Base-by-base conservation (phyloP, 2,797 vertebrate genomes). In the Nasua narica region DNA sequence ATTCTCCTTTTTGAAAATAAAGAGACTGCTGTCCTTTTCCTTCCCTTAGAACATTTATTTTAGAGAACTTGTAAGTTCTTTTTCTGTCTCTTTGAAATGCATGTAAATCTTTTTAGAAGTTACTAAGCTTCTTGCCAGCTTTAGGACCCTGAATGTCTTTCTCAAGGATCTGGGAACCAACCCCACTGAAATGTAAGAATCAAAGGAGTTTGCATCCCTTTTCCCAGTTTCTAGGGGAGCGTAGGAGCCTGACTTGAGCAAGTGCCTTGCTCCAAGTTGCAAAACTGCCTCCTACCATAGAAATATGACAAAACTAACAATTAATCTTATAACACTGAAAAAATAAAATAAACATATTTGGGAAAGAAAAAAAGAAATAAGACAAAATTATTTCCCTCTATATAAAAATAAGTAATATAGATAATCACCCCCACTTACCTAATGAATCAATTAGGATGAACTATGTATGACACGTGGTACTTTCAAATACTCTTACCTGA, bases 1-100 rank as follows among this genome's bases (percentile, higher is more conserved):
- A 52, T 87, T 87, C 54, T 85, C 74, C 43, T 67, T 81, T 83
- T 91, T 95, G 65, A 89, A 83, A 95, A 93, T 77, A 92, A 67
- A 82, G 21, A 50, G 5, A 60, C 5, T 60, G 48, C 43, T n/a
- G 2, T 6, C 14, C 4, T 74, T 23, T 95, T 70, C 67, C 43
- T 90, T 88, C 65, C 67, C 43, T 90, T 88, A n/a, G 67, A 91
- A 32, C 27, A 58, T 83, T 91, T 78, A 86, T 62, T 86, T 89
- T 78, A 14, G 3, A 88, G 81, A 35, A 37, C 1, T 46, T 93
- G 6, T 27, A 72, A 78, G 15, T 56, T 60, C 16, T 81, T 46
- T 87, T 25, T 82, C 35, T 76, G 25, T 87, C 48, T 46, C 40
- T 82, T 87, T 77, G 69, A 81, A 96, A 90, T 92, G 21, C 43